Conservation (phyloP, 2,113 vertebrate species). For the Calonectris borealis region DNA sequence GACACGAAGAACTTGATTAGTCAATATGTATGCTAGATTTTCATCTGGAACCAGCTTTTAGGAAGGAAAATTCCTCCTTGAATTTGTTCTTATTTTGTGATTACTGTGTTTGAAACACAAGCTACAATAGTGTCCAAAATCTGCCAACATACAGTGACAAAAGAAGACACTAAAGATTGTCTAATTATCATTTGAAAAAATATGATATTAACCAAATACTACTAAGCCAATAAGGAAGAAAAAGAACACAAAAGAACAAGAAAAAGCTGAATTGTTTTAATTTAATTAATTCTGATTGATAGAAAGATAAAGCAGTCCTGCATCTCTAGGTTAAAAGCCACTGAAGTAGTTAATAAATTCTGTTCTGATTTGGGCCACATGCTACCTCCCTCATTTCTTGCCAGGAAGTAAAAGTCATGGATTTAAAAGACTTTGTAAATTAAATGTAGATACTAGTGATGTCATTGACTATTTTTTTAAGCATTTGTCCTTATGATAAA, state of each 20-base stretch:
- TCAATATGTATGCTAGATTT: conserved; percentile 18
- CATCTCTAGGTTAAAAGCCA: neutral
- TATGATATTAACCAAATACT: neutral
- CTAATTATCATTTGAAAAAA: neutral
- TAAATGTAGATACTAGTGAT: neutral
- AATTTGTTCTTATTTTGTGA: conserved; percentile 37
- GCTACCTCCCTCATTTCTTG: neutral
- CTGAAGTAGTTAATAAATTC: neutral
- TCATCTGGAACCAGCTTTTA: neutral
- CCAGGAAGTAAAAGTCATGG: neutral
- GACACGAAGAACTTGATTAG: conserved; percentile 3
- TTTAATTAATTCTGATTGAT: neutral
- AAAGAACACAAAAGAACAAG: neutral
- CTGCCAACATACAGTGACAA: conserved; percentile 2
- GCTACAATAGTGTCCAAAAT: neutral
- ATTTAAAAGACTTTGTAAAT: neutral
- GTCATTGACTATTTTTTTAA: neutral
- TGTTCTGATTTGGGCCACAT: neutral
- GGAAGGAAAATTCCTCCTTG: conserved; percentile 10
- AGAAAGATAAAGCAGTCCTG: neutral
- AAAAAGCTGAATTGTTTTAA: neutral
- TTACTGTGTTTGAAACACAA: neutral
- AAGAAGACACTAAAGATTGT: conserved; percentile 5
- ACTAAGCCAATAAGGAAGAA: neutral
- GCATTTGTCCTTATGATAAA: neutral